phyloP scores from a whole-genome alignment of 2,888 invertebrate species.

The Cantharis lateralis region DNA sequence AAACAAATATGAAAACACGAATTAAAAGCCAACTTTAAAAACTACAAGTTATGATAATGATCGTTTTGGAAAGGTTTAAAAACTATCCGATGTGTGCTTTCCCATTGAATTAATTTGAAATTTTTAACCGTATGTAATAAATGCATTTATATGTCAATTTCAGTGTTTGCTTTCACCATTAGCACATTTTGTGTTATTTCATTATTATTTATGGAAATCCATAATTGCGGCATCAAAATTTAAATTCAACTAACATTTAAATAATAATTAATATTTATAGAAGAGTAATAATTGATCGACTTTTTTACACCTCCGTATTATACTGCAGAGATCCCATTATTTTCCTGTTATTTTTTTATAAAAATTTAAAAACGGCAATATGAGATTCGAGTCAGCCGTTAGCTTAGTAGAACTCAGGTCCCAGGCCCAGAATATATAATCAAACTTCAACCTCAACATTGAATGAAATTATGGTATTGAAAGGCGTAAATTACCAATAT shows the following conservation, averaged over 20 bases:
- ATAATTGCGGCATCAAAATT: background rate
- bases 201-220: background rate
- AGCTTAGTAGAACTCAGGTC: too few species aligned
- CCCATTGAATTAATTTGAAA: background rate
- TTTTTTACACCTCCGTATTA: too few species aligned
- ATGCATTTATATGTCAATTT: background rate
- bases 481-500: too few species aligned
- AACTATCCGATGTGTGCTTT: background rate
- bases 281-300: background rate
- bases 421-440: too few species aligned
- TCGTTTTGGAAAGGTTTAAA: background rate
- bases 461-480: too few species aligned
- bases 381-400: too few species aligned
- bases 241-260: background rate
- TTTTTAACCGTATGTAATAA: background rate
- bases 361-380: too few species aligned
- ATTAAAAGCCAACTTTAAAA: background rate
- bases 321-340: too few species aligned
- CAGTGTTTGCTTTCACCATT: background rate
- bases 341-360: too few species aligned
- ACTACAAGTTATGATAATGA: background rate
- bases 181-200: background rate
- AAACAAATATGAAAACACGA: background rate
- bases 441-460: too few species aligned
- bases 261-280: background rate